Evolutionary conservation across 2,797 vertebrate genomes (phyloP).

Genomic region (Argya squamiceps): DNA sequence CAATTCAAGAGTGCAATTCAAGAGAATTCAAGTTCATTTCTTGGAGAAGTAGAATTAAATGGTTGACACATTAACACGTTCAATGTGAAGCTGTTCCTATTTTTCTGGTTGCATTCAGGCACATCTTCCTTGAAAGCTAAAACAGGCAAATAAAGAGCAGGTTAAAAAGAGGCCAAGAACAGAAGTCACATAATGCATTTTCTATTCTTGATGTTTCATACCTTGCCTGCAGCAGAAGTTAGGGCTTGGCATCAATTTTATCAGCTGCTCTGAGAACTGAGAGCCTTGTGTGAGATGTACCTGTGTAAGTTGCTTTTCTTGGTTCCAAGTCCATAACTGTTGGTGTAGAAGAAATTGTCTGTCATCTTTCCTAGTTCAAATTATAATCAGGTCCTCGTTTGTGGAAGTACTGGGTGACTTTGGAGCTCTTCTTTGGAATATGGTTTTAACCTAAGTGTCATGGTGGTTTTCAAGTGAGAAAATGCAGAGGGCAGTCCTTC

Average conservation of each 20-base stretch:
- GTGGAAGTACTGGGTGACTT: background rate
- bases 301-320: background rate
- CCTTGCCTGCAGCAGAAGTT: background rate
- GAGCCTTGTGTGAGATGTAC: background rate
- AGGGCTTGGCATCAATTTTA: background rate
- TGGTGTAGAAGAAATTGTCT: background rate
- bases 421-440: background rate
- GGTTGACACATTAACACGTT: background rate
- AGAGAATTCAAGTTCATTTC: background rate
- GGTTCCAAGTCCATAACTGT: background rate
- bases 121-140: background rate
- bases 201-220: background rate
- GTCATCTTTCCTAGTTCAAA: background rate
- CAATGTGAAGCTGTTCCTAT: background rate
- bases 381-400: background rate
- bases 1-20: background rate
- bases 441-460: background rate
- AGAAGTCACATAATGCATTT: background rate
- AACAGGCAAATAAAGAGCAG: background rate
- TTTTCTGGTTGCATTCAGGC: background rate
- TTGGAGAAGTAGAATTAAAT: background rate
- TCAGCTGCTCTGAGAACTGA: background rate
- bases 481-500: accelerated
- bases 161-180: background rate
- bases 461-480: background rate